Base-by-base conservation (phyloP, 2,888 invertebrate species). In the Strigamia transsilvanica region DNA sequence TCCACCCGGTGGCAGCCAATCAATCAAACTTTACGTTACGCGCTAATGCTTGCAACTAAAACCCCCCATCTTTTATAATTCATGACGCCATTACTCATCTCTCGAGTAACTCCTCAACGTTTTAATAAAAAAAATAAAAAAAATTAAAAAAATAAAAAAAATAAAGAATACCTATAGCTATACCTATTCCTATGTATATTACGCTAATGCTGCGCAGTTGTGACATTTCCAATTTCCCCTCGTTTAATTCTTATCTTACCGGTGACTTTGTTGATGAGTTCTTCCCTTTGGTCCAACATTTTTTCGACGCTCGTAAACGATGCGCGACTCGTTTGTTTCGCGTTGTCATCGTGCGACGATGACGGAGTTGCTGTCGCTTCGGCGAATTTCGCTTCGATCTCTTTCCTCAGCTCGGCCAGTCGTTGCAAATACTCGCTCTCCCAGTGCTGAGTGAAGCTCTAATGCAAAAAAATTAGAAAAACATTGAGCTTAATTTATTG, bases 381-480 rank as follows among this genome's bases (percentile, higher is more conserved):
- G 9, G 34, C 10, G 23, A 81, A 81, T 38, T 81, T 81, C 32
- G 66, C 81, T 77, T 81, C 81, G 7, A 81, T 77, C 77, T 81
- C 81, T 21, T 81, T 66, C 21, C 81, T 34, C 21, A 81, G 38
- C 0, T 73, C 41, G n/a, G 73, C 73, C 0, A 81, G 81, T 2
- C 42, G 73, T 27, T 81, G 73, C 42, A 81, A 23, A 73, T 81
- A 81, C 38, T 81, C 32, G 21, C 38, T 73, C 21, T 77, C 81
- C 81, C 81, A 81, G n/a, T 81, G 66, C 27, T 41, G 73, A 9
- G 32, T 77, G 6, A 81, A 77, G 38, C 73, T 66, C 81, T 81
- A 5, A 61, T 3, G 0, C 1, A 80, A 42, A 80, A 12, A 41
- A 41, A 46, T 46, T 23, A 46, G n/a, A 38, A 23, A 78, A 51